Conservation (phyloP, 2,113 vertebrate species). For the Sylvia atricapilla region DNA sequence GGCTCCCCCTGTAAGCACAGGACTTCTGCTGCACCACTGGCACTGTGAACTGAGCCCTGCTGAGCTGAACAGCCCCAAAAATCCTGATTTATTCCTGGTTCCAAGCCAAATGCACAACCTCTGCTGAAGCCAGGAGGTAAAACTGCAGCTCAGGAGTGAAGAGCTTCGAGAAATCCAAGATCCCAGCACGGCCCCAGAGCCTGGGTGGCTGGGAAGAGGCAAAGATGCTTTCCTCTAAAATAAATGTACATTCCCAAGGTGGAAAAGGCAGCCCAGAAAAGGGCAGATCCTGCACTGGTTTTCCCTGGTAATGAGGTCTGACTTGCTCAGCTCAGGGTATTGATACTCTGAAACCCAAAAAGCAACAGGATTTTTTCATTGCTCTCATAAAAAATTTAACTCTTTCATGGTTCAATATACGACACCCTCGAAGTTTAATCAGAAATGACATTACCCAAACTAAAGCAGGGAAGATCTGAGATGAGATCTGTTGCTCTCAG, state of each 20-base stretch:
- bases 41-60: neutral
- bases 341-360: slow-evolving; percentile 42
- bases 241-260: neutral
- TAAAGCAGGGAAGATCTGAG: neutral
- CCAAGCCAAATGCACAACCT: neutral
- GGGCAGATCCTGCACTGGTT: neutral
- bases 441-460: neutral
- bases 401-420: slow-evolving; percentile 1
- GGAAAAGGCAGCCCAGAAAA: neutral
- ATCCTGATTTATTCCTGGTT: neutral
- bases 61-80: neutral
- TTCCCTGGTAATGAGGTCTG: neutral
- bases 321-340: neutral
- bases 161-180: neutral
- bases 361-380: slow-evolving; percentile 37
- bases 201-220: neutral
- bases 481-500: neutral
- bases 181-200: neutral
- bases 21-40: neutral
- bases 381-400: slow-evolving; percentile 49
- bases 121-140: neutral
- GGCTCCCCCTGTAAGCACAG: neutral
- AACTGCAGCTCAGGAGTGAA: neutral
- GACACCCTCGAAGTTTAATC: neutral
- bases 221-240: neutral